Base-by-base conservation (phyloP, 2,888 invertebrate genomes). In the Chymomyza procnemis region DNA sequence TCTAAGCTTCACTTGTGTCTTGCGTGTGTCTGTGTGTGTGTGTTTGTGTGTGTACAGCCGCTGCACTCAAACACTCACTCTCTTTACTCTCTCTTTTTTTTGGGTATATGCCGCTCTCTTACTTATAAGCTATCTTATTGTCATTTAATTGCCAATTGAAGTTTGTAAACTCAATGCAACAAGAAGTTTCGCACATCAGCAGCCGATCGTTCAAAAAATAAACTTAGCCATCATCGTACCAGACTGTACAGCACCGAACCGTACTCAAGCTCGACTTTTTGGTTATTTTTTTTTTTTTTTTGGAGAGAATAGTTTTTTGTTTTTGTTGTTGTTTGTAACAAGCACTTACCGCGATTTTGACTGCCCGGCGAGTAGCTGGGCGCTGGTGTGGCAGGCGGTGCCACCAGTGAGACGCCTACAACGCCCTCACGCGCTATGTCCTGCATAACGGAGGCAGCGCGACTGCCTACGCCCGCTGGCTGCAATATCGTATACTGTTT, bases 401-500 rank as follows among this genome's bases (percentile, higher is more conserved):
- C 85, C 9, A 88, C 87, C 46, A 87, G 78, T n/a, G 93, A 91
- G 14, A 94, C 94, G 75, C 93, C 93, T 46, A 93, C 92, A 55
- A 94, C 93, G 55, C 94, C 94, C 80, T 94, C 94, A 54, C 94
- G 91, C 41, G 93, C 93, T 65, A 93, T 95, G 89, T 96, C 96
- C 89, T 96, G 96, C 88, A 96, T 92, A 21, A 95, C 96, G 48
- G 95, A 95, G 58, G 96, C 96, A 0, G 96, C 96, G 60, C 96
- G 93, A 21, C 96, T 96, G 3, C 96, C 95, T 0, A 94, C 93
- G 34, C 95, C 95, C 12, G 96, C 96, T 1, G 96, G 96, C 90
- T 97, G 96, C 73, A 97, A 92, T 78, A 96, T 96, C 70, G 96
- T 97, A 89, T 96, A 97, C 90, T 96, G 96, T 91, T 97, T 97